These are phyloP conservation scores for Chaenogobius annularis DNA, from an alignment of 2,113 vertebrate genomes.

Conservation along the genomic window DNA sequence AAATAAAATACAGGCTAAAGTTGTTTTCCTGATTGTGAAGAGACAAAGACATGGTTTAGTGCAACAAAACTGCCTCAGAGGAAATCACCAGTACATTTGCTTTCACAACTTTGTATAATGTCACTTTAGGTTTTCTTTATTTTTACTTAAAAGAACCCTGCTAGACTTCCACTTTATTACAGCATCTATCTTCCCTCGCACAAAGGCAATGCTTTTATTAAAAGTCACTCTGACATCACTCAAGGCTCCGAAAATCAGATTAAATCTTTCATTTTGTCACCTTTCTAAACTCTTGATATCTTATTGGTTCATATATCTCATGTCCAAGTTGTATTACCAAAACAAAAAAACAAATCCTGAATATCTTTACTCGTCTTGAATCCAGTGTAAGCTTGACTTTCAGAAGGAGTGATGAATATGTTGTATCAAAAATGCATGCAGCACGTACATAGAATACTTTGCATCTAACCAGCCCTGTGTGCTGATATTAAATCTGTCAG, in stretches of 20 bases:
- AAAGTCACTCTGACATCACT: not conserved
- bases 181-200: not conserved
- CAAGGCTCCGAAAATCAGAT: not conserved
- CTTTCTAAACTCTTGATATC: not conserved
- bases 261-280: constrained; percentile 12
- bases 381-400: constrained; percentile 8
- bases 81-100: not conserved
- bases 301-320: not conserved
- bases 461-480: constrained; percentile 45
- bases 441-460: constrained; percentile 31
- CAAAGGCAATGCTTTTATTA: not conserved
- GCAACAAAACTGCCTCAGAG: not conserved
- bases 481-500: constrained; percentile 70
- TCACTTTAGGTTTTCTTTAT: not conserved
- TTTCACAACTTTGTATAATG: not conserved
- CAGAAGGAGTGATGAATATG: constrained; percentile 43
- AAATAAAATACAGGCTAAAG: no score
- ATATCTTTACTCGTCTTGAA: constrained; percentile 3
- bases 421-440: constrained; percentile 43
- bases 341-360: constrained; percentile 3
- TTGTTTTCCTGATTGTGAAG: not conserved
- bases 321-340: constrained; percentile 5
- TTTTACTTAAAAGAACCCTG: not conserved
- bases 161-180: not conserved
- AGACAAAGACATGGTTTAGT: not conserved